Evolutionary conservation across 2,797 vertebrate genomes (phyloP), one percentile per base, ranked within the genome.

Genomic region (Phalloptychus januarius): DNA sequence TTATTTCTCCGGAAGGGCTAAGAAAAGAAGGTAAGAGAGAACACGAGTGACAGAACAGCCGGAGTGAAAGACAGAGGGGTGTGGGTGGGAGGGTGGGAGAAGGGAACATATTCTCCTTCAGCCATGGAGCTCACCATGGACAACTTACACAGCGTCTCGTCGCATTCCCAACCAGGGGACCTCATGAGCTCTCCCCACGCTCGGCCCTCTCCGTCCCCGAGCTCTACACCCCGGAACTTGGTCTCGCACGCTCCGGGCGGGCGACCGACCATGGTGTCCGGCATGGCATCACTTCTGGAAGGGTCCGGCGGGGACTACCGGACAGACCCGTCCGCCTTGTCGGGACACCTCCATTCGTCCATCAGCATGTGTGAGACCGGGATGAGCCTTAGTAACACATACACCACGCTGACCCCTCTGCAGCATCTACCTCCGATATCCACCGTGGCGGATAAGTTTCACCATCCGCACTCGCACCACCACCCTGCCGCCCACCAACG

Each of bases 91-190:
- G 92, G 94, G 94, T 90, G 93, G 92, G 89, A 91, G 87, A 84
- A 92, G 93, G 94, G 92, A 91, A 94, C 88, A 86, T 83, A 88
- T 81, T 90, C 91, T 83, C 72, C 89, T 89, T 83, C 89, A 89
- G 94, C 93, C 78, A 98, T 98, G 97, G 98, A 99, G 95, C 97
- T 99, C 94, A 97, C 96, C 92, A 97, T 99, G 96, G 98, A 99
- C 92, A 97, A 96, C 94, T 95, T 98, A 71, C 97, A 98, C 94
- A 95, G 96, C 89, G 94, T 97, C 92, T 95, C 95, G 85, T 94
- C 95, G 76, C 97, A 98, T 94, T 95, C 97, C 80, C 97, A 97
- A 88, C 93, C 96, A 82, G 96, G 97, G 67, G 96, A 97, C 88
- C 94, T 98, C 91, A 97, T 99, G 95, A 96, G 95, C 94, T 96